These are phyloP conservation scores for Lutraria rhynchaena DNA, from an alignment of 1,140 invertebrate species.

Conservation along the genomic window DNA sequence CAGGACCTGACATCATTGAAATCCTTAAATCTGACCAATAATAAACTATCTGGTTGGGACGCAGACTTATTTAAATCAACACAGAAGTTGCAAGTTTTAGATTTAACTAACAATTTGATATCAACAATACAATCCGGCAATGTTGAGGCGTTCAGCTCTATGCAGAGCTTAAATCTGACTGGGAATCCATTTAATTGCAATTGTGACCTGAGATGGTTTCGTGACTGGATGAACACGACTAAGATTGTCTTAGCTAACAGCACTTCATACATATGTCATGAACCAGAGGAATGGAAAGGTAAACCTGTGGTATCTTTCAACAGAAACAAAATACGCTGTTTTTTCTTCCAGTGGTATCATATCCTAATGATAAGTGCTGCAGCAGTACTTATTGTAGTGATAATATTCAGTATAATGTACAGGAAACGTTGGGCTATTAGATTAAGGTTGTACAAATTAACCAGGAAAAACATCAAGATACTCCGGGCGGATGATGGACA, in stretches of 20 bases:
- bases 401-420: slow-evolving; percentile 58
- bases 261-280: slow-evolving; percentile 63
- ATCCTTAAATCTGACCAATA: slow-evolving; percentile 60
- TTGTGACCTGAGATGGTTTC: slow-evolving; percentile 74
- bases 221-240: slow-evolving; percentile 71
- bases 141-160: slow-evolving; percentile 58
- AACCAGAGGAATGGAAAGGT: slow-evolving; percentile 66
- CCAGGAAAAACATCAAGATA: not conserved
- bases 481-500: slow-evolving; percentile 21
- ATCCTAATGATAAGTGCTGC: slow-evolving; percentile 52
- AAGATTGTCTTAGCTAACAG: slow-evolving; percentile 51
- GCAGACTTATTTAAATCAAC: slow-evolving; percentile 60
- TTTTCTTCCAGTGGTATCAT: slow-evolving; percentile 60
- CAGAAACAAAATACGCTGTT: slow-evolving; percentile 68
- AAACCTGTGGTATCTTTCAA: slow-evolving; percentile 66
- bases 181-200: slow-evolving; percentile 72
- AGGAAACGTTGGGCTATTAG: slow-evolving; percentile 68
- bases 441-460: slow-evolving; percentile 58
- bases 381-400: slow-evolving; percentile 38
- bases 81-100: slow-evolving; percentile 39
- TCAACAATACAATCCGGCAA: slow-evolving; percentile 64
- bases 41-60: slow-evolving; percentile 69
- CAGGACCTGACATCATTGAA: slow-evolving; percentile 58
- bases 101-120: slow-evolving; percentile 70
- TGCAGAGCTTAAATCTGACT: slow-evolving; percentile 64